Evolutionary conservation across 2,113 vertebrate genomes (phyloP).

Genomic region (Peromyscus maniculatus): DNA sequence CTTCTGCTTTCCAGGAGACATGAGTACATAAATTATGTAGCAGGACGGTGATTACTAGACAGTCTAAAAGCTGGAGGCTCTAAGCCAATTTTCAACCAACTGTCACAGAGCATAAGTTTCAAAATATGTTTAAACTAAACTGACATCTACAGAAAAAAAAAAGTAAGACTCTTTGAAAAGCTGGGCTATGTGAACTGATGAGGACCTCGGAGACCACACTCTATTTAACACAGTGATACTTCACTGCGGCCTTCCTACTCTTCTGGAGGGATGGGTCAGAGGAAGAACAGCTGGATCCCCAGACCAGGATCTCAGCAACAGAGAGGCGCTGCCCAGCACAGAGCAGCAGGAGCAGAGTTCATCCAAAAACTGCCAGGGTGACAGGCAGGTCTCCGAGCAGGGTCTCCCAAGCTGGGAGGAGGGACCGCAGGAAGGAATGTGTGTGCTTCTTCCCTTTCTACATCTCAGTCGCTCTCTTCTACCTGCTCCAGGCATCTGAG

Average conservation of each 20-base stretch:
- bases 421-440: neutral
- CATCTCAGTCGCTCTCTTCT: neutral
- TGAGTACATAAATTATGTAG: constrained; percentile 80
- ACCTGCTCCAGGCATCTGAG: neutral
- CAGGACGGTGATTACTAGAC: constrained; percentile 80
- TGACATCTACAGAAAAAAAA: constrained; percentile 83
- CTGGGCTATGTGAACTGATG: constrained; percentile 75
- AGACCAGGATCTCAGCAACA: constrained; percentile 44
- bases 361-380: neutral
- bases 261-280: constrained; percentile 57
- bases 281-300: constrained; percentile 67
- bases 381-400: neutral
- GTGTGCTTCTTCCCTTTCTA: neutral
- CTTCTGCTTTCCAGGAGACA: constrained; percentile 81
- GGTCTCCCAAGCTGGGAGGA: neutral
- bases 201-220: constrained; percentile 74
- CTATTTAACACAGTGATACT: constrained; percentile 53
- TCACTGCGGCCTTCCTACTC: neutral
- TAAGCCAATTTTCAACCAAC: constrained; percentile 85
- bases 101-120: constrained; percentile 82
- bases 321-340: constrained; percentile 12
- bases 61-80: constrained; percentile 83
- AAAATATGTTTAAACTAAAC: constrained; percentile 81
- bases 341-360: constrained; percentile 18
- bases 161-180: constrained; percentile 76